Percentiles rank a stretch among this genome's conserved stretches.
Evolutionary conservation across 2,113 vertebrate species (phyloP).

Genomic region (Strix aluco): DNA sequence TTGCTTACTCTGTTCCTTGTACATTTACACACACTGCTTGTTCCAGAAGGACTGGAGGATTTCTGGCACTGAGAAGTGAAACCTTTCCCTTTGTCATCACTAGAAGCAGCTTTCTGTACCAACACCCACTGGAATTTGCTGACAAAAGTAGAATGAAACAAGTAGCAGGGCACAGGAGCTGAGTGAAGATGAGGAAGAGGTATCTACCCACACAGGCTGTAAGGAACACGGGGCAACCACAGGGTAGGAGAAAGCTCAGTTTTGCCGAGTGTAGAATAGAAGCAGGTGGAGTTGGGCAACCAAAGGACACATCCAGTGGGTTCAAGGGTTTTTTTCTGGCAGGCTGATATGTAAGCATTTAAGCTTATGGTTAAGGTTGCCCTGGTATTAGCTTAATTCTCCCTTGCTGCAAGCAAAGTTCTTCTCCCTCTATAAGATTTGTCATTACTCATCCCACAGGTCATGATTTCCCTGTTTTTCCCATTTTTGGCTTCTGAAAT

Average conservation of each 20-base stretch:
- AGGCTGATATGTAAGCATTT: not conserved
- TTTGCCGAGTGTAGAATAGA: not conserved
- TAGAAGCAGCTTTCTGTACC: not conserved
- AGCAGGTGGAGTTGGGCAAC: not conserved
- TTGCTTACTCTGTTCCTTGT: not conserved
- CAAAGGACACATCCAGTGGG: not conserved
- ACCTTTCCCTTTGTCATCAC: not conserved
- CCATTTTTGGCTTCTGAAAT: not conserved
- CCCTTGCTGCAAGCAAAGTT: not conserved
- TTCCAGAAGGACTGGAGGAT: not conserved
- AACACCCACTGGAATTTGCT: not conserved
- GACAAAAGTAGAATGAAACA: not conserved
- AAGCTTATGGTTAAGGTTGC: not conserved
- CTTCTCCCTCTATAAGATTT: not conserved
- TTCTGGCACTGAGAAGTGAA: not conserved
- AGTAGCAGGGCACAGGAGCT: not conserved
- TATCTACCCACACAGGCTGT: not conserved
- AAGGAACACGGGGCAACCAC: not conserved
- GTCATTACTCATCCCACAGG: not conserved
- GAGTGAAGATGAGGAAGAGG: not conserved
- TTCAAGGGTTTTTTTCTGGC: not conserved
- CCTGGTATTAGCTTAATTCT: not conserved
- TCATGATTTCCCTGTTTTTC: not conserved
- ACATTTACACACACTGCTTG: not conserved
- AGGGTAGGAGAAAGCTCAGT: not conserved